A percentile compares a stretch with the other conserved stretches of the same genome.
These are phyloP conservation scores for Serrognathus titanus DNA, from an alignment of 2,888 invertebrate genomes.

Conservation along the genomic window DNA sequence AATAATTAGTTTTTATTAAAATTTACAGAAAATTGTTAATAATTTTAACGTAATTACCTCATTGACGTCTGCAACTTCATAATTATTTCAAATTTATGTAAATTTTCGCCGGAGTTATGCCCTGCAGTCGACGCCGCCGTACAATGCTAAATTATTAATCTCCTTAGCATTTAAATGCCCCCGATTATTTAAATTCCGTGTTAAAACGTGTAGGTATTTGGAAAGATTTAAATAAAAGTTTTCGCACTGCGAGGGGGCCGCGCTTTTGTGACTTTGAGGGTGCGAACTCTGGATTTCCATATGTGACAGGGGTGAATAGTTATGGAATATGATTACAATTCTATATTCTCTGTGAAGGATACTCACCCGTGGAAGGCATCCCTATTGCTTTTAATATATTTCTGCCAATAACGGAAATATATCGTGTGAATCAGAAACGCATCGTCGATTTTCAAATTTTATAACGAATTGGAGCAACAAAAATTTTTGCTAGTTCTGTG, in stretches of 20 bases:
- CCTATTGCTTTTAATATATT: background rate
- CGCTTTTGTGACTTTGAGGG: slow-evolving; percentile 25
- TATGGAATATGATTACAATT: slow-evolving; percentile 28
- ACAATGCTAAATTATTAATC: slow-evolving; percentile 12
- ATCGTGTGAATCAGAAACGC: too few relatives aligned
- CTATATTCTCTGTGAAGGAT: slow-evolving; percentile 19
- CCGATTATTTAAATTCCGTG: slow-evolving; percentile 22
- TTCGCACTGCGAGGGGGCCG: slow-evolving; percentile 8
- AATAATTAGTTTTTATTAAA: too few relatives aligned
- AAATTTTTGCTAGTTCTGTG: too few relatives aligned
- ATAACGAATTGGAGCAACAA: too few relatives aligned
- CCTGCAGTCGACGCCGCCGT: too few relatives aligned
- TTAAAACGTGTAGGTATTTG: slow-evolving; percentile 25
- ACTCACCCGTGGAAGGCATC: slow-evolving; percentile 11
- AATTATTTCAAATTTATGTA: too few relatives aligned
- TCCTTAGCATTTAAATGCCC: slow-evolving; percentile 16
- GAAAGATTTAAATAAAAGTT: slow-evolving; percentile 29
- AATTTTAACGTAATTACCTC: too few relatives aligned
- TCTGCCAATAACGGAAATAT: too few relatives aligned
- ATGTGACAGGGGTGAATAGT: slow-evolving; percentile 30
- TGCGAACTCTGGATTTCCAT: slow-evolving; percentile 29
- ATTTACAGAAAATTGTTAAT: too few relatives aligned
- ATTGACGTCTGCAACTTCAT: too few relatives aligned
- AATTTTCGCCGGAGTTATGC: too few relatives aligned
- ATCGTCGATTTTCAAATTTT: too few relatives aligned